Conservation (phyloP, 2,797 vertebrate species). For the Lagocephalus sceleratus region DNA sequence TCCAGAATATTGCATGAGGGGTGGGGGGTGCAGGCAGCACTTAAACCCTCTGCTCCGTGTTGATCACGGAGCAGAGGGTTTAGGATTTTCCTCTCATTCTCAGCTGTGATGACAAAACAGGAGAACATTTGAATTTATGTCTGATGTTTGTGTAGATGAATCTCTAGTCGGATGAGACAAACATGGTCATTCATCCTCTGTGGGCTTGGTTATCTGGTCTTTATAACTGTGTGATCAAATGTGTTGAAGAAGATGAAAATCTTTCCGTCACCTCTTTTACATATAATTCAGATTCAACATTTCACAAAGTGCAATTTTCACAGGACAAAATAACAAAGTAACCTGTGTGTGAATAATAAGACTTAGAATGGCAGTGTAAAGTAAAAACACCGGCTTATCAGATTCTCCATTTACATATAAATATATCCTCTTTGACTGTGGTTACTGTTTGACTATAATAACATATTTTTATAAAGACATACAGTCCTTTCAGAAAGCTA, state of each 20-base stretch:
- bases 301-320: background rate
- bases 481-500: background rate
- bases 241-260: background rate
- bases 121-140: conserved; percentile 7
- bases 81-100: background rate
- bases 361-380: background rate
- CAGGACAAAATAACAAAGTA: background rate
- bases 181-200: conserved; percentile 16
- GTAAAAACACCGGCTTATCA: background rate
- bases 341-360: background rate
- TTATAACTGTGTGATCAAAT: conserved; percentile 6
- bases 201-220: conserved; percentile 1
- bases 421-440: no score
- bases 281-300: background rate
- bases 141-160: background rate
- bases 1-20: conserved; percentile 35
- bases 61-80: conserved; percentile 4
- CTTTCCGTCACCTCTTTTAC: background rate
- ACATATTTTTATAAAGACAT: no score
- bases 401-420: no score
- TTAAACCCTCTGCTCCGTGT: no score
- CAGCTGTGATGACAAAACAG: conserved; percentile 7
- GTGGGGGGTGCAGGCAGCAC: conserved; percentile 15
- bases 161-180: conserved; percentile 10
- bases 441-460: no score